phyloP scores from a whole-genome alignment of 64 coral and sea anemone species.

The Montipora cactus region DNA sequence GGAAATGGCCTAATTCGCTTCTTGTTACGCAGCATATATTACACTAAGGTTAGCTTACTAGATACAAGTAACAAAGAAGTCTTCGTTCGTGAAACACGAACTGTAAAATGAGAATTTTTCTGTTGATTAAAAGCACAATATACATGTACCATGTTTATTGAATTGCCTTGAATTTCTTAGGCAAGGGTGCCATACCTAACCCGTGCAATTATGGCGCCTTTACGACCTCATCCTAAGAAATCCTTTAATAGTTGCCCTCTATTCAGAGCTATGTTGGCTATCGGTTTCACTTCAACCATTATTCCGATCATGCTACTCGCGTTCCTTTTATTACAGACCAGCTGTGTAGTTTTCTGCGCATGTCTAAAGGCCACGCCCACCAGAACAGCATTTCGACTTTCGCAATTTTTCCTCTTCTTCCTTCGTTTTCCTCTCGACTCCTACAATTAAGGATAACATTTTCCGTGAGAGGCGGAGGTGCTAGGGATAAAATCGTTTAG shows the following conservation, averaged over 20 bases:
- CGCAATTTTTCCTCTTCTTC: neutral
- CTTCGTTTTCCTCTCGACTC: slow-evolving; percentile 23
- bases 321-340: neutral
- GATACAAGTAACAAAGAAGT: too few relatives aligned
- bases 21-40: too few relatives aligned
- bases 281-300: neutral
- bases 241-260: too few relatives aligned
- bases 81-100: too few relatives aligned
- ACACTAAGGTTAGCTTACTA: too few relatives aligned
- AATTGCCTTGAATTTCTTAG: too few relatives aligned
- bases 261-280: neutral
- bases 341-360: neutral
- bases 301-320: neutral
- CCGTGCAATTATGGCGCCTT: too few relatives aligned
- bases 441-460: neutral
- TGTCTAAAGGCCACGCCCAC: slow-evolving; percentile 26
- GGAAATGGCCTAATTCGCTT: too few relatives aligned
- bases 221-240: neutral
- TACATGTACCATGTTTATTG: too few relatives aligned
- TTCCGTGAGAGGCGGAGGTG: neutral
- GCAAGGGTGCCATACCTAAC: too few relatives aligned
- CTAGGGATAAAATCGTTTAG: neutral
- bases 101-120: too few relatives aligned
- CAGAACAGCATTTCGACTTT: slow-evolving; percentile 34
- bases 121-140: too few relatives aligned